Conservation (phyloP, 2,888 invertebrate genomes). For the Timandra comae region DNA sequence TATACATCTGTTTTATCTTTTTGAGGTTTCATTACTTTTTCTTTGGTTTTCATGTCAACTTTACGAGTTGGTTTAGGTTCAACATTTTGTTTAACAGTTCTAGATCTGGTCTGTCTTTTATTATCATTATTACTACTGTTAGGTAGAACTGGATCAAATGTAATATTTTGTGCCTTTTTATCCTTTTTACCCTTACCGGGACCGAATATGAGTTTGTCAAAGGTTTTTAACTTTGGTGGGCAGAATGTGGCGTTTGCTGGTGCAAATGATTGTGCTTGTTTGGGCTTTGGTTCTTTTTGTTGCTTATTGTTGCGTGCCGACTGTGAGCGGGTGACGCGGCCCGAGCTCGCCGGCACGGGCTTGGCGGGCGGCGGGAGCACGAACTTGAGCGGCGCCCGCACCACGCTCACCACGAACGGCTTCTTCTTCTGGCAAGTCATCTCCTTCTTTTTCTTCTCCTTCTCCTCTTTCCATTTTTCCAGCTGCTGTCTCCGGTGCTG, state of each 20-base stretch:
- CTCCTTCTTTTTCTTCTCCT: conserved; percentile 52
- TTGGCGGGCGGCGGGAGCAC: conserved; percentile 46
- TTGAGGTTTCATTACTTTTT: conserved; percentile 5
- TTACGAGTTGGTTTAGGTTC: conserved; percentile 13
- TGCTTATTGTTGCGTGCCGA: conserved; percentile 25
- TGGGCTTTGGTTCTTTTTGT: conserved; percentile 8
- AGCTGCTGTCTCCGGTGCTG: conserved; percentile 50
- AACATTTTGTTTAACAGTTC: conserved; percentile 12
- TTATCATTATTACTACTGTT: conserved; percentile 3
- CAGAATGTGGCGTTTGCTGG: conserved; percentile 72
- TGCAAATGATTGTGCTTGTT: conserved; percentile 59
- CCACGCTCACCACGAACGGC: conserved; percentile 53
- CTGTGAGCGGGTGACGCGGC: conserved; percentile 57
- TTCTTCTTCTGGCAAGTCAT: conserved; percentile 48
- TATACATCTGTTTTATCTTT: conserved; percentile 18
- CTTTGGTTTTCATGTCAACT: conserved; percentile 6
- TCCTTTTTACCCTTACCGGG: conserved; percentile 22
- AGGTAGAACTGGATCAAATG: conserved; percentile 35
- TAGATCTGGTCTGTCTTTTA: conserved; percentile 17
- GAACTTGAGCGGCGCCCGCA: conserved; percentile 41
- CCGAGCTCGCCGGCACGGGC: conserved; percentile 44
- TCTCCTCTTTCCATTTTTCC: conserved; percentile 63
- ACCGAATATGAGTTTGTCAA: conserved; percentile 25
- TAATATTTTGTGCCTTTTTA: conserved; percentile 22
- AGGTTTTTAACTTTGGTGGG: conserved; percentile 50